Conservation (phyloP, 2,888 invertebrate genomes). For the Ryuthela nishihirai region DNA sequence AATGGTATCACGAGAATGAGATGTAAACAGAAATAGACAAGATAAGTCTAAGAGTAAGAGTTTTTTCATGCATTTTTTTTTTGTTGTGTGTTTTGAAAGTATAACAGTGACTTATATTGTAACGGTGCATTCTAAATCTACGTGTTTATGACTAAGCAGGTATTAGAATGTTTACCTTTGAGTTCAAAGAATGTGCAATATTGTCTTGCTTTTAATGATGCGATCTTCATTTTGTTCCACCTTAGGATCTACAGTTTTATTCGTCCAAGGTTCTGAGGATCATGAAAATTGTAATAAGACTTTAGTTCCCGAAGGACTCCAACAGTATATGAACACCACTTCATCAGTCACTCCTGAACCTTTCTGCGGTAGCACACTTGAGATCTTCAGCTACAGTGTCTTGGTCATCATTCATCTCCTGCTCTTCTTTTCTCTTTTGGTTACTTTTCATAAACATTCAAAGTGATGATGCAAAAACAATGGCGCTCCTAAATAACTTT, state of each 20-base stretch:
- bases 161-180: too few species aligned
- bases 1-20: too few species aligned
- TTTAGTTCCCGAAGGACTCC: conserved; percentile 10
- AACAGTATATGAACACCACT: conserved; percentile 19
- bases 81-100: too few species aligned
- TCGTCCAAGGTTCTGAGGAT: conserved; percentile 16
- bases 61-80: too few species aligned
- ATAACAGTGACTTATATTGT: too few species aligned
- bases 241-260: conserved; percentile 23
- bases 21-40: too few species aligned
- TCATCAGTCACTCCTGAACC: conserved; percentile 26
- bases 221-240: neutral
- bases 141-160: too few species aligned
- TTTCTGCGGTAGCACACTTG: conserved; percentile 21
- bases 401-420: conserved; percentile 22
- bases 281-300: conserved; percentile 14
- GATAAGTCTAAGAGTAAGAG: too few species aligned
- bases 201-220: too few species aligned
- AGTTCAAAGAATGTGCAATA: too few species aligned
- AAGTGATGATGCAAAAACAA: conserved; percentile 6
- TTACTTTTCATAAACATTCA: conserved; percentile 17
- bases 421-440: conserved; percentile 24
- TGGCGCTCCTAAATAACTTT: too few species aligned
- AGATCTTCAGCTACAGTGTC: conserved; percentile 27
- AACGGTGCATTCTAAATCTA: too few species aligned